These are phyloP conservation scores for Pontoporia blainvillei DNA, from an alignment of 2,113 vertebrate species.

Conservation along the genomic window DNA sequence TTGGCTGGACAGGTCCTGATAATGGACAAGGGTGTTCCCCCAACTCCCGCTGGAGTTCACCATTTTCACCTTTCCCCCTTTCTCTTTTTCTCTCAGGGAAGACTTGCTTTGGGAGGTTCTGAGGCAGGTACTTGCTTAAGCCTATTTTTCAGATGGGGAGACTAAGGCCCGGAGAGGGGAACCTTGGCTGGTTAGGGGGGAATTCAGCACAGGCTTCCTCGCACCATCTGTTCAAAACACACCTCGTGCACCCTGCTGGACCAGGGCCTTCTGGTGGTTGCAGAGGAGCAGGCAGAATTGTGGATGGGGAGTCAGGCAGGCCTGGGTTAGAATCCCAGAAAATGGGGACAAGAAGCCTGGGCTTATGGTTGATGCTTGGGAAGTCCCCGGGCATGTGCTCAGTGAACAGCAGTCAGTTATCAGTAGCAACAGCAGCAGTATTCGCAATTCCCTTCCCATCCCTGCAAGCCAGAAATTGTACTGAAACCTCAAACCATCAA, in stretches of 20 bases:
- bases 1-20: not conserved
- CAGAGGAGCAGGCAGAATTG: not conserved
- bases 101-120: not conserved
- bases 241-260: not conserved
- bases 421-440: not conserved
- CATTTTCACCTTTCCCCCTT: not conserved
- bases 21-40: not conserved
- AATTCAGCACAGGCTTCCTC: not conserved
- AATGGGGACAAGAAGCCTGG: not conserved
- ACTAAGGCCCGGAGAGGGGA: not conserved
- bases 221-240: not conserved
- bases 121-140: not conserved
- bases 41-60: not conserved
- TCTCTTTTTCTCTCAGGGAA: not conserved
- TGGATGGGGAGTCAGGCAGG: not conserved
- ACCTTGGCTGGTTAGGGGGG: not conserved
- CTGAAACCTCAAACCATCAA: not conserved
- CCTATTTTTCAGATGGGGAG: not conserved
- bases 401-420: accelerated
- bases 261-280: too few relatives aligned
- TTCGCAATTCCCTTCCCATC: not conserved
- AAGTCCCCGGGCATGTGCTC: not conserved
- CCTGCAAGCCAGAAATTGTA: not conserved
- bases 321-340: not conserved
- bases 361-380: accelerated